Conservation (phyloP, 1,140 invertebrate genomes). For the Drosophila leontia region DNA sequence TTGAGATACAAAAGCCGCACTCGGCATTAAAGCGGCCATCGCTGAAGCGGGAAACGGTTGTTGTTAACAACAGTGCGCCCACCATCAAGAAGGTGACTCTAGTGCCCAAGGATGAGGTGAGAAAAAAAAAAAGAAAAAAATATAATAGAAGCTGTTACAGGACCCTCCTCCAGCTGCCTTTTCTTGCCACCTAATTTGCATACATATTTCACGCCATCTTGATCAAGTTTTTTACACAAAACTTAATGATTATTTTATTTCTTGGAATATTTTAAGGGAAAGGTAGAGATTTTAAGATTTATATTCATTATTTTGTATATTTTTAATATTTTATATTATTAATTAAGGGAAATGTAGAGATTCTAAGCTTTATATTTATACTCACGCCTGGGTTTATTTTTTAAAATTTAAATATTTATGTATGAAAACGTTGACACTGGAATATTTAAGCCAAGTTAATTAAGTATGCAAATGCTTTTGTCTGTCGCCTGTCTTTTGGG, state of each 20-base stretch:
- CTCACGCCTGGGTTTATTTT: background rate
- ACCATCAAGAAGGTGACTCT: conserved; percentile 83
- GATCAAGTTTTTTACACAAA: background rate
- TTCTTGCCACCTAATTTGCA: conserved; percentile 16
- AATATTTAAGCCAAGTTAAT: conserved; percentile 70
- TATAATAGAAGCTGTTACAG: background rate
- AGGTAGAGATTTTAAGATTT: background rate
- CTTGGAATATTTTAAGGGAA: background rate
- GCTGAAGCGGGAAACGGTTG: conserved; percentile 83
- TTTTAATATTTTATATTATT: no score
- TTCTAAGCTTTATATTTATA: no score
- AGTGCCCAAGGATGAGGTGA: conserved; percentile 84
- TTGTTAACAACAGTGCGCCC: conserved; percentile 83
- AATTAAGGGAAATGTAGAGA: background rate
- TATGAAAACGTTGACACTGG: background rate
- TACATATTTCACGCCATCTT: conserved; percentile 10
- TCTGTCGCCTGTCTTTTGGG: conserved; percentile 3
- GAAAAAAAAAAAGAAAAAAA: background rate
- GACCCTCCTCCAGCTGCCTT: background rate
- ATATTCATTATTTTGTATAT: background rate
- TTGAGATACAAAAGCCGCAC: conserved; percentile 84
- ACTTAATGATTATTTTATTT: conserved; percentile 10
- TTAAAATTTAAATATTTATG: background rate
- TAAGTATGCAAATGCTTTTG: conserved; percentile 78
- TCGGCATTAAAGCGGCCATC: conserved; percentile 80